Conservation (phyloP, 2,797 vertebrate species). For the Fistularia tabacaria region DNA sequence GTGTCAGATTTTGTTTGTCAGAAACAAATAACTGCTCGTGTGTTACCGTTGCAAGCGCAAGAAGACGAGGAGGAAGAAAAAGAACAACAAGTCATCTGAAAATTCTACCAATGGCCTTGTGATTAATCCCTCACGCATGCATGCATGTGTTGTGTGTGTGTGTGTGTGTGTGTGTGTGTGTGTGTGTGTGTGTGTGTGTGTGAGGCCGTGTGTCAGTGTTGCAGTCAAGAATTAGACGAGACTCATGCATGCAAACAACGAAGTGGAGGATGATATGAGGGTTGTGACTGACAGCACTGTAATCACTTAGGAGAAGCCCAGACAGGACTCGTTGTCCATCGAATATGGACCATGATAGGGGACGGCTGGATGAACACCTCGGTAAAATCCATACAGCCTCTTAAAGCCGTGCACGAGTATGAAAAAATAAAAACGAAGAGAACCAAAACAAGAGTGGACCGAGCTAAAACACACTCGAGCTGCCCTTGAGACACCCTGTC, state of each 20-base stretch:
- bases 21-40: too few species aligned
- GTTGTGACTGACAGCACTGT: conserved; percentile 39
- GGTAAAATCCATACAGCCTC: conserved; percentile 13
- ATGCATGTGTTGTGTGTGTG: too few species aligned
- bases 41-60: too few species aligned
- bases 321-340: conserved; percentile 16
- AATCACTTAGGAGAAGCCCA: conserved; percentile 30
- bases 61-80: too few species aligned
- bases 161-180: too few species aligned
- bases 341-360: conserved; percentile 19
- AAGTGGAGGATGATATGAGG: conserved; percentile 4
- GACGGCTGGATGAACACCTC: conserved; percentile 22
- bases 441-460: conserved; percentile 15
- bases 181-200: background rate
- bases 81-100: too few species aligned
- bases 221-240: background rate
- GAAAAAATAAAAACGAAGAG: conserved; percentile 15
- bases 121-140: too few species aligned
- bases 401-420: conserved; percentile 1
- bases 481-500: conserved; percentile 33
- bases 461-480: conserved; percentile 13
- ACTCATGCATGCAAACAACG: conserved; percentile 17
- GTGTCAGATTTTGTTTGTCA: too few species aligned
- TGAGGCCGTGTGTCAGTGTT: background rate
- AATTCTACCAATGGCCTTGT: too few species aligned